These are phyloP conservation scores for Lamellibrachia satsuma DNA, from an alignment of 2,888 invertebrate genomes.

Conservation along the genomic window DNA sequence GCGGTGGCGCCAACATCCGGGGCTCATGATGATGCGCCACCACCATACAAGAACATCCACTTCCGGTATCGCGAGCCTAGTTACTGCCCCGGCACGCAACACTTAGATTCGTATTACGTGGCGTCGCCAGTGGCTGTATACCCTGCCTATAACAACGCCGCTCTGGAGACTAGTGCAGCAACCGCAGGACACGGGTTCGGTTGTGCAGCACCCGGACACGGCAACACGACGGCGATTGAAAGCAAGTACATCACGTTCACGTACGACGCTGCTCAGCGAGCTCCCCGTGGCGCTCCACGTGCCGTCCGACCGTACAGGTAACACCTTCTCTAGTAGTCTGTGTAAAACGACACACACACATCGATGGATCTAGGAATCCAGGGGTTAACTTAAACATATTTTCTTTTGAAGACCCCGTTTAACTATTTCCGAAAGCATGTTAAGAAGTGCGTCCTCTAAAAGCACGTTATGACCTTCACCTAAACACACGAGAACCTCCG, in stretches of 20 bases:
- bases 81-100: not conserved
- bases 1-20: too few relatives aligned
- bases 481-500: too few relatives aligned
- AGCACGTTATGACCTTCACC: too few relatives aligned
- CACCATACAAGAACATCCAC: constrained; percentile 7
- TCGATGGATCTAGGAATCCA: not conserved
- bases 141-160: not conserved
- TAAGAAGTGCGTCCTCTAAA: too few relatives aligned
- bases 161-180: not conserved
- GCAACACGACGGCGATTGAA: not conserved
- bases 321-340: not conserved
- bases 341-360: not conserved
- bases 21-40: not conserved
- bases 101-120: not conserved
- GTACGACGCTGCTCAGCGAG: not conserved
- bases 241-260: not conserved
- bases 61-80: not conserved
- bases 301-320: not conserved
- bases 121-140: not conserved
- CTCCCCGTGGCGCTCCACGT: too few relatives aligned
- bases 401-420: not conserved
- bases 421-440: too few relatives aligned
- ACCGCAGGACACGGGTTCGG: not conserved
- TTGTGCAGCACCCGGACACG: not conserved
- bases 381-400: not conserved